phyloP scores from a whole-genome alignment of 2,113 vertebrate species.

The Hystrix brachyura region DNA sequence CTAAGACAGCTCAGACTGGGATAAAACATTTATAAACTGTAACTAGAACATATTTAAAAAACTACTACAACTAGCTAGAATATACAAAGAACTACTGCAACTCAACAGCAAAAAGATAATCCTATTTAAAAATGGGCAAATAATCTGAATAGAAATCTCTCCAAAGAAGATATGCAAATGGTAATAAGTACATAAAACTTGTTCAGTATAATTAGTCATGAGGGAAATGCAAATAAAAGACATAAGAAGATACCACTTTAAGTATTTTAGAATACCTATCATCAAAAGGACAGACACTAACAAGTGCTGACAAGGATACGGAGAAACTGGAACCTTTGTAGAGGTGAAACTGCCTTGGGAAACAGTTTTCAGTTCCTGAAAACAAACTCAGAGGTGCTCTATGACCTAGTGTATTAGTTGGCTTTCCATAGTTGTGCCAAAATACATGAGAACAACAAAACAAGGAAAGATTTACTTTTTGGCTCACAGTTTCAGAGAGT shows the following conservation, averaged over 20 bases:
- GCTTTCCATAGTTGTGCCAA: not conserved
- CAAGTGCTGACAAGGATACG: not conserved
- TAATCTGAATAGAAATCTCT: not conserved
- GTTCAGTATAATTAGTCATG: not conserved
- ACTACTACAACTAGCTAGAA: not conserved
- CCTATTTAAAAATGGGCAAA: not conserved
- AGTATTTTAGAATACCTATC: not conserved
- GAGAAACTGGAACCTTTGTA: not conserved
- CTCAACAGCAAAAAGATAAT: not conserved
- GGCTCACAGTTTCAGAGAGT: not conserved
- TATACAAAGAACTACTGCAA: not conserved
- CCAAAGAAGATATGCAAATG: not conserved
- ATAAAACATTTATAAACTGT: constrained; percentile 3
- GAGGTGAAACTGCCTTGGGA: not conserved
- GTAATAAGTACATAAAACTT: constrained; percentile 13
- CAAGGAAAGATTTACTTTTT: not conserved
- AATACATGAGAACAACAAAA: not conserved
- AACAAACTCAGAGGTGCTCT: not conserved
- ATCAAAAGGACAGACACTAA: not conserved
- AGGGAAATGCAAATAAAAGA: not conserved
- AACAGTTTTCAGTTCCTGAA: not conserved
- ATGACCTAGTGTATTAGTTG: too few species aligned
- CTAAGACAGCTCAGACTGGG: not conserved
- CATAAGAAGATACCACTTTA: not conserved
- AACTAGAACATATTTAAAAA: not conserved